phyloP scores from a whole-genome alignment of 2,797 vertebrate genomes.

The Clarias platycephalus region DNA sequence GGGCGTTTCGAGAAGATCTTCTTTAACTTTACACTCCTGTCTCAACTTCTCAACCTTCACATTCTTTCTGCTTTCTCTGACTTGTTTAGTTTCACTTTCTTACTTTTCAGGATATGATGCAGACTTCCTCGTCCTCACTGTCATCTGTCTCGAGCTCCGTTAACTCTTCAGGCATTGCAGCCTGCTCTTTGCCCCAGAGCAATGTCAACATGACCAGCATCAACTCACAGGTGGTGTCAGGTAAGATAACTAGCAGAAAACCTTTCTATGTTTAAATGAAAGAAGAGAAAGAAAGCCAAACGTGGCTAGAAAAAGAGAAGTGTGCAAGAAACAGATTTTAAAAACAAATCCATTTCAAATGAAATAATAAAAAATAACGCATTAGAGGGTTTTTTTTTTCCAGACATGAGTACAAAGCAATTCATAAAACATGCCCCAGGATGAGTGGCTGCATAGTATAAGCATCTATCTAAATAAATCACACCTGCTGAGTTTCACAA shows the following conservation, averaged over 20 bases:
- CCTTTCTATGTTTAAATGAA: neutral
- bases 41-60: neutral
- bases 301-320: neutral
- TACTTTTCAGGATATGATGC: constrained; percentile 85
- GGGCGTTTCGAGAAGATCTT: neutral
- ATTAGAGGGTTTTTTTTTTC: too few relatives aligned
- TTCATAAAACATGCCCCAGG: neutral
- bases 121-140: constrained; percentile 91
- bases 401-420: neutral
- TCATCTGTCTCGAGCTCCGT: constrained; percentile 84
- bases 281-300: neutral
- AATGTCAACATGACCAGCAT: constrained; percentile 89
- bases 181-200: constrained; percentile 84
- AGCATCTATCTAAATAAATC: neutral
- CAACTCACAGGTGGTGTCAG: constrained; percentile 90
- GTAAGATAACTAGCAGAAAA: constrained; percentile 68
- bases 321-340: neutral
- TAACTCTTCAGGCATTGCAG: constrained; percentile 89
- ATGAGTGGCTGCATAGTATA: neutral
- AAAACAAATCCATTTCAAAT: neutral
- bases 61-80: neutral
- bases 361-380: too few relatives aligned
- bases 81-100: neutral
- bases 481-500: neutral
- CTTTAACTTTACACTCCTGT: too few relatives aligned